Percentiles rank a stretch among this genome's conserved stretches.
Evolutionary conservation across 1,140 invertebrate species (phyloP).

Genomic region (Sesamia nonagrioides): DNA sequence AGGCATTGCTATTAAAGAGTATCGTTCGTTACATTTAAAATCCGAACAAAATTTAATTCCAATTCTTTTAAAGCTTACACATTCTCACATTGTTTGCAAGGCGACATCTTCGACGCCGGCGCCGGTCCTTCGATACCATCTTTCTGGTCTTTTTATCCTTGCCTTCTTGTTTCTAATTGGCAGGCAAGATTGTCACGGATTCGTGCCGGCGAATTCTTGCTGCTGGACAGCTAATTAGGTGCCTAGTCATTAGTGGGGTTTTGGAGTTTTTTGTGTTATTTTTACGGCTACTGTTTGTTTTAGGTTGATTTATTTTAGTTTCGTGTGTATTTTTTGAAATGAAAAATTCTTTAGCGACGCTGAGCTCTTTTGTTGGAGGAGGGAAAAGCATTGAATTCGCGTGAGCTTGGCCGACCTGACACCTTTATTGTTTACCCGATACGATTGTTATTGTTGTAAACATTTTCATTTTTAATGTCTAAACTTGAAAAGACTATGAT

Average conservation of each 20-base stretch:
- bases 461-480: too few species aligned
- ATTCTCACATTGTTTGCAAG: conserved; percentile 13
- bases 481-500: too few species aligned
- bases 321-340: too few species aligned
- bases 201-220: conserved; percentile 27
- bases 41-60: not conserved
- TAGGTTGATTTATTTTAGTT: conserved; percentile 12
- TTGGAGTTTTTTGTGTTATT: not conserved
- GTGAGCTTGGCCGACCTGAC: not conserved
- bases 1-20: too few species aligned
- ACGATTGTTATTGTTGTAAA: too few species aligned
- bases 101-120: conserved; percentile 22
- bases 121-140: conserved; percentile 23
- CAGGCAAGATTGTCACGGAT: conserved; percentile 38
- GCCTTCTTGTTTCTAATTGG: conserved; percentile 27
- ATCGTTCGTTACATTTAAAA: not conserved
- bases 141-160: conserved; percentile 40
- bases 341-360: too few species aligned
- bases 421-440: not conserved
- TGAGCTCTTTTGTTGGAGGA: too few species aligned
- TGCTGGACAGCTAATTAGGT: conserved; percentile 28
- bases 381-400: too few species aligned
- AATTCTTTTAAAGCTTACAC: conserved; percentile 11
- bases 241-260: conserved; percentile 32
- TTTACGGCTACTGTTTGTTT: conserved; percentile 17